These are phyloP conservation scores for Pedicia rivosa DNA, from an alignment of 2,888 invertebrate species.

Conservation along the genomic window DNA sequence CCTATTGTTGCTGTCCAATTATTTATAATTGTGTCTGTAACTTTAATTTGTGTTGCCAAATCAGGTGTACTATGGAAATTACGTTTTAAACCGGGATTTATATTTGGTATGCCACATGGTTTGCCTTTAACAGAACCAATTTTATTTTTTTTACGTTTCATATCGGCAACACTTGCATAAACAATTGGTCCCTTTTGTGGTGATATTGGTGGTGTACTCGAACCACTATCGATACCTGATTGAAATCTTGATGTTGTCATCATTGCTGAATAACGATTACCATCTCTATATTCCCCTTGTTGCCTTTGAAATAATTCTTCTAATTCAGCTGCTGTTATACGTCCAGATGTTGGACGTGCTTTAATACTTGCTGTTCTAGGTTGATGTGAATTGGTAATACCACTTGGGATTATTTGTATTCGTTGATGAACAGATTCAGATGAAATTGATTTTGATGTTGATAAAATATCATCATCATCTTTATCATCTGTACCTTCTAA, in stretches of 20 bases:
- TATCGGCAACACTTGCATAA: slow-evolving; percentile 88
- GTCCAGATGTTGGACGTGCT: slow-evolving; percentile 68
- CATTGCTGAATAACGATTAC: slow-evolving; percentile 34
- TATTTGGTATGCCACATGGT: slow-evolving; percentile 28
- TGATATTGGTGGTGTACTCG: slow-evolving; percentile 47
- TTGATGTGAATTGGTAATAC: slow-evolving; percentile 37
- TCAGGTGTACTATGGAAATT: slow-evolving; percentile 87
- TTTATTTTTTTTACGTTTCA: slow-evolving; percentile 59
- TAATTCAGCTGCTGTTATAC: slow-evolving; percentile 81
- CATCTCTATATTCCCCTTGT: slow-evolving; percentile 42
- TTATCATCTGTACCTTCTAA: slow-evolving; percentile 54
- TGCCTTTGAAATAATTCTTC: slow-evolving; percentile 87
- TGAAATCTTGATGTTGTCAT: slow-evolving; percentile 68
- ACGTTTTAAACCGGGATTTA: slow-evolving; percentile 41
- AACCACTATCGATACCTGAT: slow-evolving; percentile 37
- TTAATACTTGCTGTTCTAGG: slow-evolving; percentile 83
- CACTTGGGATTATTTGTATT: slow-evolving; percentile 9
- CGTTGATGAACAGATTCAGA: slow-evolving; percentile 62
- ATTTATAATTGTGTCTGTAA: slow-evolving; percentile 20
- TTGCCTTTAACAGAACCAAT: slow-evolving; percentile 29
- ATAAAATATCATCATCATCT: slow-evolving; percentile 50
- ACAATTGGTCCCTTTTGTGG: slow-evolving; percentile 52
- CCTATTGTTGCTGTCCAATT: slow-evolving; percentile 19
- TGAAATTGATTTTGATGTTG: slow-evolving; percentile 59
- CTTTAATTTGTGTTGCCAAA: slow-evolving; percentile 36